These are phyloP conservation scores for Smittia aterrima DNA, from an alignment of 2,888 invertebrate species.

Conservation along the genomic window DNA sequence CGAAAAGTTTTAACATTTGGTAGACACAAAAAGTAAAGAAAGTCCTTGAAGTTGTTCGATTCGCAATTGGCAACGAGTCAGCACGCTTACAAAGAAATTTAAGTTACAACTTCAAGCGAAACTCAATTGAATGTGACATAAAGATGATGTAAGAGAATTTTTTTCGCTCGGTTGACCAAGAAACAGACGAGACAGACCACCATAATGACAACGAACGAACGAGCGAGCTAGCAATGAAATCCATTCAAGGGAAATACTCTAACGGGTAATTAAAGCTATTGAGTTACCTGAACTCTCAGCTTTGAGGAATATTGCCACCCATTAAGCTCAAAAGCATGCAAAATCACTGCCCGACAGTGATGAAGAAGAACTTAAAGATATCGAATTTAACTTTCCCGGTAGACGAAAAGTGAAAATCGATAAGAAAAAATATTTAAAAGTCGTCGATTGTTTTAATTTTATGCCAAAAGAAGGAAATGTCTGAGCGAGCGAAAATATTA, in stretches of 20 bases:
- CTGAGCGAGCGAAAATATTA: neutral
- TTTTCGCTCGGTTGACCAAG: constrained; percentile 29
- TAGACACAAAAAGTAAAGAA: no score
- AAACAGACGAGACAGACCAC: constrained; percentile 38
- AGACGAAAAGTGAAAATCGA: constrained; percentile 14
- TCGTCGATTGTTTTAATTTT: neutral
- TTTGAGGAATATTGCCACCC: neutral
- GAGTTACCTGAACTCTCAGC: constrained; percentile 26
- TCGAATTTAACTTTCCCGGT: neutral
- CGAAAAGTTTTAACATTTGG: neutral
- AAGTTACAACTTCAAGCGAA: neutral
- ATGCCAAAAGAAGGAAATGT: no score
- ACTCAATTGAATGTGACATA: constrained; percentile 38
- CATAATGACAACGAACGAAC: constrained; percentile 22
- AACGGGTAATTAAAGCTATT: constrained; percentile 36
- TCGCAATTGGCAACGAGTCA: neutral
- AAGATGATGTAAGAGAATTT: constrained; percentile 41
- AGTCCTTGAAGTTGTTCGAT: no score
- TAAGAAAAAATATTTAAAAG: neutral
- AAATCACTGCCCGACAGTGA: neutral
- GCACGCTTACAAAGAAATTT: constrained; percentile 14
- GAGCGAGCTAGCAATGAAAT: neutral
- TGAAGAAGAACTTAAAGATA: neutral
- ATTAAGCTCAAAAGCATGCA: constrained; percentile 2
- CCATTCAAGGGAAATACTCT: constrained; percentile 23